Base-by-base conservation (phyloP, 1,140 invertebrate genomes). In the Drosophila ananassae region DNA sequence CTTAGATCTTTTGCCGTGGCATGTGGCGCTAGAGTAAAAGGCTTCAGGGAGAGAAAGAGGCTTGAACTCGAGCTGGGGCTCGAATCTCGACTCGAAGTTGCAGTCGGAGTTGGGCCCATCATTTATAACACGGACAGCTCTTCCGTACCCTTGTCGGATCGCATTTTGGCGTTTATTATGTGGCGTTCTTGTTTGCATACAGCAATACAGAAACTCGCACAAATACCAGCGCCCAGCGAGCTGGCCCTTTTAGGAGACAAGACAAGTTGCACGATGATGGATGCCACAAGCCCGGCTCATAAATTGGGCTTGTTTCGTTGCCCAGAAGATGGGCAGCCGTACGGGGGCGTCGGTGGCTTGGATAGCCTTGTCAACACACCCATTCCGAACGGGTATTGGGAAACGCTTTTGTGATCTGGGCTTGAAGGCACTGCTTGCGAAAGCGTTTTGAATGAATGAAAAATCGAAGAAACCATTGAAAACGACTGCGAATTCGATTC, bases 1-100 rank as follows among this genome's bases (percentile, higher is more conserved):
- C 79, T 81, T 71, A 74, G 74, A 87, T 75, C 78, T 87, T 87
- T 85, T 87, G 81, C 81, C 80, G 80, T 77, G 77, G 77, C 77
- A 80, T 84, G 80, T 80, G 80, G 80, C 80, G 82, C 81, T 87
- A 87, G 60, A 74, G 53, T 54, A 73, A 73, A 62, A 73, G 51
- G 59, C 71, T 55, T 44, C 44, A 53, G 60, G 50, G 53, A 50
- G 57, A 67, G 63, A 67, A 64, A 69, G 67, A 69, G 44, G 24
- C 60, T 25, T 41, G 12, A 64, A 46, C 64, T 68, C 66, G 41
- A 34, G 28, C 44, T 21, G n/a, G 13, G 8, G n/a, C 37, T 66
- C 53, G 41, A 50, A 51, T 54, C 55, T 75, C 22, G 48, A 75
- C 39, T 59, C 30, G 60, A 2, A 37, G 41, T 37, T 25, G 22